Evolutionary conservation across 2,888 invertebrate genomes (phyloP).

Genomic region (Nyleta sp.): DNA sequence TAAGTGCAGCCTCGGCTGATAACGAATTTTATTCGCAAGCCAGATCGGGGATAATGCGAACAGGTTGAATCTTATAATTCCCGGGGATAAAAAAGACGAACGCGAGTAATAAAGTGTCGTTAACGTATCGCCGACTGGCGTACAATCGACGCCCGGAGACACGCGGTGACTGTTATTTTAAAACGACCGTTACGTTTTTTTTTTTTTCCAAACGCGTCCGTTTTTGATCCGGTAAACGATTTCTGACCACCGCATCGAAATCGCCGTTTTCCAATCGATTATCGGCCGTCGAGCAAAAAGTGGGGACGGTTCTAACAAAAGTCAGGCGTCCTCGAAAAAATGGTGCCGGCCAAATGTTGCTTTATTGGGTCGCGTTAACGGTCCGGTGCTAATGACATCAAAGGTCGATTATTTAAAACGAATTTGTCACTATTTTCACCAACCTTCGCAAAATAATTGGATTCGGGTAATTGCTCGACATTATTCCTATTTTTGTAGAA

Average conservation of each 20-base stretch:
- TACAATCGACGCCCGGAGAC: constrained; percentile 50
- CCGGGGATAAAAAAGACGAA: constrained; percentile 30
- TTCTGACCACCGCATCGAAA: not conserved
- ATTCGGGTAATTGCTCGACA: too few species aligned
- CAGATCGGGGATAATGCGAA: constrained; percentile 52
- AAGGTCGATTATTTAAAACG: too few species aligned
- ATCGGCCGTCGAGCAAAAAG: not conserved
- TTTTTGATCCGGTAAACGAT: constrained; percentile 7
- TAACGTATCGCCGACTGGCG: constrained; percentile 46
- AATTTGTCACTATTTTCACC: too few species aligned
- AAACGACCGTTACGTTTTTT: constrained; percentile 35
- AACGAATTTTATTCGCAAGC: constrained; percentile 53
- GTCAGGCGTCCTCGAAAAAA: too few species aligned
- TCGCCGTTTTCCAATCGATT: constrained; percentile 1
- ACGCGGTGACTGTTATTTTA: constrained; percentile 47
- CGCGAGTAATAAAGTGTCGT: constrained; percentile 49
- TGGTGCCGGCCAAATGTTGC: too few species aligned
- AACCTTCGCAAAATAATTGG: too few species aligned
- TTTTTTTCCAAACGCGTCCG: not conserved
- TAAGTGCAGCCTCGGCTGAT: constrained; percentile 48
- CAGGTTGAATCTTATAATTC: constrained; percentile 52
- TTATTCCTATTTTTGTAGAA: too few species aligned
- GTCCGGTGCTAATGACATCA: too few species aligned
- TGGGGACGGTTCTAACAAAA: too few species aligned
- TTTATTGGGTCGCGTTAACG: too few species aligned